Percentiles rank a stretch among this genome's conserved stretches.
phyloP scores from a whole-genome alignment of 1,140 invertebrate genomes.

The Halesus radiatus region DNA sequence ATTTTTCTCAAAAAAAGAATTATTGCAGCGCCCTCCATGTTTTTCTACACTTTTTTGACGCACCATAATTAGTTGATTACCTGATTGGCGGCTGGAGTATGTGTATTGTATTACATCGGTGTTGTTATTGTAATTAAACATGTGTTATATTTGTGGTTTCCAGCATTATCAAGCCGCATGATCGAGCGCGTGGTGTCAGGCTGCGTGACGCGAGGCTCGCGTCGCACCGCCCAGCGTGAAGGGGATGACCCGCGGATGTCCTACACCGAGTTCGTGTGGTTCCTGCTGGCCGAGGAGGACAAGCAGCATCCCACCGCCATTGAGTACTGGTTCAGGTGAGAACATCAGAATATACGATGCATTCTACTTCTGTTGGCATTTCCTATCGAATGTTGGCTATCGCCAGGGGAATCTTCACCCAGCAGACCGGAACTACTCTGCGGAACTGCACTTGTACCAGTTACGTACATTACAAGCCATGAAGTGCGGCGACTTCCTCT shows the following conservation, averaged over 20 bases:
- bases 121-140: not conserved
- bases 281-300: conserved; percentile 98
- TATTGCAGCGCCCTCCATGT: no score
- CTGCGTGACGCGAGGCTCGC: conserved; percentile 87
- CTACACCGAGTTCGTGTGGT: conserved; percentile 99
- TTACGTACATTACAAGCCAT: no score
- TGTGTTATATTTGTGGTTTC: conserved; percentile 56
- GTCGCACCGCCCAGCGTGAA: conserved; percentile 61
- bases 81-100: no score
- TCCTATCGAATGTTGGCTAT: not conserved
- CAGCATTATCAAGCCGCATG: conserved; percentile 93
- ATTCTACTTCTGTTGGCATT: not conserved
- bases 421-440: no score
- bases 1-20: no score
- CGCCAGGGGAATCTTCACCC: no score
- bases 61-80: no score
- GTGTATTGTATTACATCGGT: no score
- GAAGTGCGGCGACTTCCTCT: no score
- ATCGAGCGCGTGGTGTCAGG: conserved; percentile 98
- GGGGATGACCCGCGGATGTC: conserved; percentile 82
- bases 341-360: not conserved
- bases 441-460: no score
- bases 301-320: conserved; percentile 96
- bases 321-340: conserved; percentile 90
- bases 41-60: no score